A percentile compares a stretch with the other conserved stretches of the same genome.
These are phyloP conservation scores for Galagoides demidoff DNA, from an alignment of 2,797 vertebrate genomes.

Conservation along the genomic window DNA sequence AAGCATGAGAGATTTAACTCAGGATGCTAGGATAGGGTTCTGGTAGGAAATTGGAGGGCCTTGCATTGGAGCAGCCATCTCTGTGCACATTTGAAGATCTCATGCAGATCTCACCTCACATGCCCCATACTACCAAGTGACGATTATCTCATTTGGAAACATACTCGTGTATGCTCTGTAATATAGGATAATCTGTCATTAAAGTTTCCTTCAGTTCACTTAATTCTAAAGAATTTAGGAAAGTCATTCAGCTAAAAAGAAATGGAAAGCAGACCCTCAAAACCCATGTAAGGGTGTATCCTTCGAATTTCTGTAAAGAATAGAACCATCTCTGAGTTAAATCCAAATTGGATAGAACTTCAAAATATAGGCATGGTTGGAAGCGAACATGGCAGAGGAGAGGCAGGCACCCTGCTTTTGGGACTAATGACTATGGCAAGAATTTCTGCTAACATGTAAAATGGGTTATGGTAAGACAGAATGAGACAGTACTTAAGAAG, in stretches of 20 bases:
- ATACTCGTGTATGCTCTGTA: background rate
- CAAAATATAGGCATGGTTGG: background rate
- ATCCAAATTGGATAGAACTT: background rate
- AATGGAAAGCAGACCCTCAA: background rate
- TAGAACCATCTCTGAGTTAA: background rate
- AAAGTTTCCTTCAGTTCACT: background rate
- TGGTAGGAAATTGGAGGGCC: background rate
- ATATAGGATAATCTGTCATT: background rate
- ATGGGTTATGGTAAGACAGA: background rate
- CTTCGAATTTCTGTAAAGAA: background rate
- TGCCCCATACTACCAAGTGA: background rate
- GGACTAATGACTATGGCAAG: background rate
- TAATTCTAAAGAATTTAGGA: background rate
- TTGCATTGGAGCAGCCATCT: background rate
- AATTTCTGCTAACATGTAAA: background rate
- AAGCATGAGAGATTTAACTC: background rate
- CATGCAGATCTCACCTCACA: background rate
- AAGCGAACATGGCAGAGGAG: background rate
- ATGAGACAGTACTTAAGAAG: background rate
- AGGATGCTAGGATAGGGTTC: background rate
- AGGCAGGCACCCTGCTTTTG: background rate
- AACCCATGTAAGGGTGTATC: background rate
- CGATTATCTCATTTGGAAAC: background rate
- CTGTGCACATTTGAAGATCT: background rate
- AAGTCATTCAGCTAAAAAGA: background rate